A percentile compares a stretch with the other conserved stretches of the same genome.
Conservation (phyloP, 1,140 invertebrate genomes). For the Rhopalosiphum maidis region DNA sequence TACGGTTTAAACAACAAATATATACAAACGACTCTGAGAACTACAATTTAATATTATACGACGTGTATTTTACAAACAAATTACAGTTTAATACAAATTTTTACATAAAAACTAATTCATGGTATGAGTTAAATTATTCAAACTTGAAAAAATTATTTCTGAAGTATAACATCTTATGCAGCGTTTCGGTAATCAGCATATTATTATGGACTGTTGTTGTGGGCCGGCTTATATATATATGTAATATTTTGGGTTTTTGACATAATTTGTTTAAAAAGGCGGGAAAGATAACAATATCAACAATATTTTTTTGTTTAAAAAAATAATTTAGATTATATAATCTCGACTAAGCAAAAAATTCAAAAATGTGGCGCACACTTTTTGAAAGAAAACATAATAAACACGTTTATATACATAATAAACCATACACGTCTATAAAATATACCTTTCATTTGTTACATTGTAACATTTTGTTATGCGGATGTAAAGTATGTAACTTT, state of each 20-base stretch:
- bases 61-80: not conserved
- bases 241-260: not conserved
- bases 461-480: too few relatives aligned
- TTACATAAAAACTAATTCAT: not conserved
- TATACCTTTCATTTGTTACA: too few relatives aligned
- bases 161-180: not conserved
- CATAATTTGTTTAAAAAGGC: not conserved
- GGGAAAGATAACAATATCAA: conserved; percentile 17
- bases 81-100: not conserved
- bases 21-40: not conserved
- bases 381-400: too few relatives aligned
- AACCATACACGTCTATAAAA: too few relatives aligned
- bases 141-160: not conserved
- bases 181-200: not conserved
- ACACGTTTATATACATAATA: too few relatives aligned
- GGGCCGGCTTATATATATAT: not conserved
- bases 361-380: too few relatives aligned
- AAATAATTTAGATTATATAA: not conserved
- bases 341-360: too few relatives aligned
- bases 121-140: not conserved
- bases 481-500: too few relatives aligned
- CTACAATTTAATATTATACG: not conserved
- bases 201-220: not conserved
- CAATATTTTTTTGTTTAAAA: not conserved
- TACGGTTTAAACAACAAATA: not conserved